These are phyloP conservation scores for Kradibia gibbosae DNA, from an alignment of 1,140 invertebrate genomes.

Conservation along the genomic window DNA sequence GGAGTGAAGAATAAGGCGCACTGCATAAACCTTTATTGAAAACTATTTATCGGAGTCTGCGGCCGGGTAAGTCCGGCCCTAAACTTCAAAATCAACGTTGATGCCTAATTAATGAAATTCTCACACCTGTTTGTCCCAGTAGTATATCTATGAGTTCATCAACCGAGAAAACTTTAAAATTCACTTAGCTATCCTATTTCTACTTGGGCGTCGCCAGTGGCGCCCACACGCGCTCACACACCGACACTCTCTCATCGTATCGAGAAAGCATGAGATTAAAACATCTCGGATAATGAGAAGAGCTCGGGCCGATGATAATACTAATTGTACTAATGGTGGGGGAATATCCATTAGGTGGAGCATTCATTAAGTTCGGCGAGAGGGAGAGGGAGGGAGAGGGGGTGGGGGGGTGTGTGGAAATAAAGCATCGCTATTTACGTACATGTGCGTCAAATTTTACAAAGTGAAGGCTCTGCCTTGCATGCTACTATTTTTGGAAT, in stretches of 20 bases:
- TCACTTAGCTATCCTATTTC: conserved; percentile 31
- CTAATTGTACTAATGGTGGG: background rate
- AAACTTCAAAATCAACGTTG: background rate
- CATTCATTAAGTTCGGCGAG: conserved; percentile 2
- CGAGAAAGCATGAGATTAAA: conserved; percentile 33
- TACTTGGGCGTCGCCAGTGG: background rate
- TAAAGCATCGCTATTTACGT: background rate
- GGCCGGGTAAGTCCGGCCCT: background rate
- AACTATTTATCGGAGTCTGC: background rate
- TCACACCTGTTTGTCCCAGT: background rate
- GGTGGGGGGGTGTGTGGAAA: no score
- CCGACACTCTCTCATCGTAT: no score
- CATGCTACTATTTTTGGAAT: background rate
- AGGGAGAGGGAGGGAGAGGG: no score
- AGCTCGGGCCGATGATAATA: background rate
- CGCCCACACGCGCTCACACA: background rate
- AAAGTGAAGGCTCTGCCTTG: background rate
- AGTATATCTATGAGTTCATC: background rate
- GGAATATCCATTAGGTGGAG: conserved; percentile 18
- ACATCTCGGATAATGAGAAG: conserved; percentile 32
- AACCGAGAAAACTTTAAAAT: conserved; percentile 36
- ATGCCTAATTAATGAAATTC: conserved; percentile 20
- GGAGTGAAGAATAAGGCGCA: background rate
- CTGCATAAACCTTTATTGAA: background rate
- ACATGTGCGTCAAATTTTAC: background rate